phyloP scores from a whole-genome alignment of 1,140 invertebrate species.

The Drosophila funebris region DNA sequence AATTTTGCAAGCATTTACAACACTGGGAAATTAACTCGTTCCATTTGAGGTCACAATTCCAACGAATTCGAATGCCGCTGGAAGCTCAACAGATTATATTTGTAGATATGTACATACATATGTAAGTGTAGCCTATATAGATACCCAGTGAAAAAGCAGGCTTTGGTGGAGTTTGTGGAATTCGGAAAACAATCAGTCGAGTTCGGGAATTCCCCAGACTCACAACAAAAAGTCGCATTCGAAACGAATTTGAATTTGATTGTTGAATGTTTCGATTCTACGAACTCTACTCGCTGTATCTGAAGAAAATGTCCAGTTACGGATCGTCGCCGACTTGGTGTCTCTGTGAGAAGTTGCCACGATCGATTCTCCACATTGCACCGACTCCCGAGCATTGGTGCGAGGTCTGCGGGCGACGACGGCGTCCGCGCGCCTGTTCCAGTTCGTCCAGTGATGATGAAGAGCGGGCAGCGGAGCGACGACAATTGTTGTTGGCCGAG shows the following conservation, averaged over 20 bases:
- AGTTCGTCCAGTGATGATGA: slow-evolving; percentile 58
- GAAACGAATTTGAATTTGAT: neutral
- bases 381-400: slow-evolving; percentile 27
- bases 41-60: neutral
- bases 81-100: neutral
- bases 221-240: slow-evolving; percentile 1
- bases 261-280: slow-evolving; percentile 67
- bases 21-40: neutral
- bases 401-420: slow-evolving; percentile 45
- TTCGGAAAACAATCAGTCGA: slow-evolving; percentile 1
- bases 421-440: slow-evolving; percentile 11
- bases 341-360: slow-evolving; percentile 56
- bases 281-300: slow-evolving; percentile 61
- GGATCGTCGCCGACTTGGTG: slow-evolving; percentile 25
- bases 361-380: slow-evolving; percentile 45
- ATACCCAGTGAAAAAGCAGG: neutral
- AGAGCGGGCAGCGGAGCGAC: neutral
- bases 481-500: slow-evolving; percentile 2
- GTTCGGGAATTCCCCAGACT: neutral
- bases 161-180: neutral
- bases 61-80: neutral
- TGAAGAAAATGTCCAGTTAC: slow-evolving; percentile 36
- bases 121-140: neutral
- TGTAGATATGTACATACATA: neutral
- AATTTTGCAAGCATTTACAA: neutral